Evolutionary conservation across 2,888 invertebrate species (phyloP), one percentile per base, ranked within the genome.

Genomic region (Pristionchus mayeri): DNA sequence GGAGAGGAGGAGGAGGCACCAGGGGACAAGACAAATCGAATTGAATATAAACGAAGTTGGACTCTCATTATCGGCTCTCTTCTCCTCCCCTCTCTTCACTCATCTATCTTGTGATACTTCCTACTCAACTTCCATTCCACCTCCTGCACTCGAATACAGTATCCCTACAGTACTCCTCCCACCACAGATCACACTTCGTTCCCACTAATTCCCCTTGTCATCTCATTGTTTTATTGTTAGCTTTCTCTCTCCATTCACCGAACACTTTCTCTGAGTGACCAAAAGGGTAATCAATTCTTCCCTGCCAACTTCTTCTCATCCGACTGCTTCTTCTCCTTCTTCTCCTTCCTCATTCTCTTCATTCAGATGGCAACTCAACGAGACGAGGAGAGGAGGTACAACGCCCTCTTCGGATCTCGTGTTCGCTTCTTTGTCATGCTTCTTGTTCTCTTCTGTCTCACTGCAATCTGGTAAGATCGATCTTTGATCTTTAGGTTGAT

Each of bases 361-460:
- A 21, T 60, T 16, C 24, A 44, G 18, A 82, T 82, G 81, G 40
- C 40, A 30, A 82, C 81, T 18, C 81, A 82, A 27, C 27, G 63
- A 30, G 60, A 60, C 44, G 63, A 60, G 48, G 81, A 82, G 48
- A 44, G 48, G 44, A 60, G 60, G 21, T 82, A 82, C 81, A 82
- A 82, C 63, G 81, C 87, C 71, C 86, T 92, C 37, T 92, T 92
- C 86, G 91, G 91, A 52, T 92, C 92, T 1, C 87, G 92, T 21
- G 91, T 91, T 27, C 89, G 92, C 54, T 92, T 92, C 86, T 88
- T 92, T 75, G 81, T 92, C 67, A 88, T 92, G 88, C 87, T 92
- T 13, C 86, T 92, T 71, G 88, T 91, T 44, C 87, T 92, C n/a
- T 85, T 92, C 24, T 92, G 92, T 85, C 86, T 92, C 50, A 90